These are phyloP conservation scores for Conchocele bisecta DNA, from an alignment of 2,888 invertebrate genomes.

Conservation along the genomic window DNA sequence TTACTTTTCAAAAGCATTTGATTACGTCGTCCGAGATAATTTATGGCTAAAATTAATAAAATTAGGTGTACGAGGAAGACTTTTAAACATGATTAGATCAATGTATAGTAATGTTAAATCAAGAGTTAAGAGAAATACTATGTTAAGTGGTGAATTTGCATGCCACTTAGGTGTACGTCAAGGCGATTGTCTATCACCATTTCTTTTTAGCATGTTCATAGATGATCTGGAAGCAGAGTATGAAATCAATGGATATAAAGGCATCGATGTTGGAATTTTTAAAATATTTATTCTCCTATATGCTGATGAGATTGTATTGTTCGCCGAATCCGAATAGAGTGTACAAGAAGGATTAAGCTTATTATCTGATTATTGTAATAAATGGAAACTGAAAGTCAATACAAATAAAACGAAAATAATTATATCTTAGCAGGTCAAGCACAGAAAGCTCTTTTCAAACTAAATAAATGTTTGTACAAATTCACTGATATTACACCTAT, in stretches of 20 bases:
- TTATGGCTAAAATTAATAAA: conserved; percentile 5
- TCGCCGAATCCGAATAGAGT: neutral
- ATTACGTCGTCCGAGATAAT: conserved; percentile 3
- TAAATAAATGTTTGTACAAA: too few relatives aligned
- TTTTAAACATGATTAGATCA: neutral
- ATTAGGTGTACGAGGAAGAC: neutral
- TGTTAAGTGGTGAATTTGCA: neutral
- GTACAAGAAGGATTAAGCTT: neutral
- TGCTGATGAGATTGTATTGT: conserved; percentile 1
- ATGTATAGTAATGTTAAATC: conserved; percentile 9
- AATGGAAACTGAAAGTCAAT: neutral
- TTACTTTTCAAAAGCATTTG: conserved; percentile 1
- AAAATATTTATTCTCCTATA: conserved; percentile 7
- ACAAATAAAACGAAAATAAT: conserved; percentile 4
- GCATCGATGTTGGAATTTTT: neutral
- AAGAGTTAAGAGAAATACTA: neutral
- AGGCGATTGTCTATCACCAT: conserved; percentile 9
- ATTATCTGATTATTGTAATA: neutral
- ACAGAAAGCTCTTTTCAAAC: too few relatives aligned
- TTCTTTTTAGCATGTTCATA: conserved; percentile 7
- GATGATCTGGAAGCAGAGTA: conserved; percentile 9
- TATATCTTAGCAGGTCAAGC: too few relatives aligned
- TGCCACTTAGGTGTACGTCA: neutral
- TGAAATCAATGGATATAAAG: neutral
- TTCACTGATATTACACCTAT: too few relatives aligned